Base-by-base conservation (phyloP, 2,888 invertebrate species). In the Pyrochroa serraticornis region DNA sequence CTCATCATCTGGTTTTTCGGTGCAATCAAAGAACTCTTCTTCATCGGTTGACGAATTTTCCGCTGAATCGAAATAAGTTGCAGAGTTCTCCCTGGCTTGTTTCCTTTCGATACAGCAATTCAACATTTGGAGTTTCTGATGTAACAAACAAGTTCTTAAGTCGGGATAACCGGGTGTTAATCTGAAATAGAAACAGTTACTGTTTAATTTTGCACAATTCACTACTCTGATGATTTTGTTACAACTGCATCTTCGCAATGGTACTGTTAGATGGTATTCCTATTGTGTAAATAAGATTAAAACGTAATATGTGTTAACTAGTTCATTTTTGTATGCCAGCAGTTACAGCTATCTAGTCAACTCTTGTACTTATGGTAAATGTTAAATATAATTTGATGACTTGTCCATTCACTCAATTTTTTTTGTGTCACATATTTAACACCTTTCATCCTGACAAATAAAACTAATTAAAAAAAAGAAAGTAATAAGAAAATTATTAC, bases 71-170 rank as follows among this genome's bases (percentile, higher is more conserved):
- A 61, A 67, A 0, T 80, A 79, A 22, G 80, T 78, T 66, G 79
- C 76, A 7, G 74, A 68, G 36, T 73, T 75, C 65, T 86, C 85
- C 35, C 80, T 82, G 70, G 78, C 75, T 46, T 82, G 82, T 64
- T 84, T 83, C 42, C 89, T 83, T 60, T 85, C 85, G 65, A 92
- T 88, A 77, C 92, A 92, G 72, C 90, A 87, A 73, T 92, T 92
- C 35, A 92, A 79, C 82, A 92, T 87, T 81, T 95, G 96, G 37
- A 99, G 84, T 77, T 98, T 98, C 80, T 99, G 75, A 79, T 97
- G 92, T 8, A 99, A 82, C 38, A 97, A 83, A 76, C 96, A 95
- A 6, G 93, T 91, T 56, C 93, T 87, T 37, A 92, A 88, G 77
- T 96, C 95, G 0, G 97, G 97, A 66, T 87, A 84, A 7, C 93